These are phyloP conservation scores for Heliothis peltigera DNA, from an alignment of 2,888 invertebrate genomes.

Conservation along the genomic window DNA sequence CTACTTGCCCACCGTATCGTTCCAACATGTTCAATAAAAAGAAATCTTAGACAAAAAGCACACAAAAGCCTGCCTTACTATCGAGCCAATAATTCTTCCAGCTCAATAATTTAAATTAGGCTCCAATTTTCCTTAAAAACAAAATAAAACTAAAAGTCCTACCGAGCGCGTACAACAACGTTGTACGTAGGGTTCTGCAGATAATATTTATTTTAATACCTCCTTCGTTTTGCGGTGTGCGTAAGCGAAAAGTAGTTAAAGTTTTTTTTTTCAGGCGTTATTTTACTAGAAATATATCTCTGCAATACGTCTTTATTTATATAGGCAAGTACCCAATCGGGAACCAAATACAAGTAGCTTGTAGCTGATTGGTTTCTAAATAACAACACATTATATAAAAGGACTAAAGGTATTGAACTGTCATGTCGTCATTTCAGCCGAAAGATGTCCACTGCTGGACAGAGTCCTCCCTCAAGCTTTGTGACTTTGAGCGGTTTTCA, in stretches of 20 bases:
- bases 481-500: no score
- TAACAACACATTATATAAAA: no score
- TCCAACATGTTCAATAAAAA: slow-evolving; percentile 24
- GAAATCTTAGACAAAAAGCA: slow-evolving; percentile 40
- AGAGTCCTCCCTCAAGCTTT: no score
- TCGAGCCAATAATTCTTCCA: slow-evolving; percentile 48
- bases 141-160: slow-evolving; percentile 37
- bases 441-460: no score
- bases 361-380: no score
- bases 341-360: no score
- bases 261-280: no score
- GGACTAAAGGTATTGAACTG: no score
- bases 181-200: slow-evolving; percentile 26
- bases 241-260: not conserved
- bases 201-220: not conserved
- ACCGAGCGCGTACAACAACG: slow-evolving; percentile 19
- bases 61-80: slow-evolving; percentile 8
- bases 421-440: no score
- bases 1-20: not conserved
- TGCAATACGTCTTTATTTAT: no score
- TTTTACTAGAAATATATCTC: no score
- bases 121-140: slow-evolving; percentile 54
- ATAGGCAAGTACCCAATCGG: no score
- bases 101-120: slow-evolving; percentile 62
- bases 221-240: not conserved